Base-by-base conservation (phyloP, 2,113 vertebrate species). In the Pan troglodytes region DNA sequence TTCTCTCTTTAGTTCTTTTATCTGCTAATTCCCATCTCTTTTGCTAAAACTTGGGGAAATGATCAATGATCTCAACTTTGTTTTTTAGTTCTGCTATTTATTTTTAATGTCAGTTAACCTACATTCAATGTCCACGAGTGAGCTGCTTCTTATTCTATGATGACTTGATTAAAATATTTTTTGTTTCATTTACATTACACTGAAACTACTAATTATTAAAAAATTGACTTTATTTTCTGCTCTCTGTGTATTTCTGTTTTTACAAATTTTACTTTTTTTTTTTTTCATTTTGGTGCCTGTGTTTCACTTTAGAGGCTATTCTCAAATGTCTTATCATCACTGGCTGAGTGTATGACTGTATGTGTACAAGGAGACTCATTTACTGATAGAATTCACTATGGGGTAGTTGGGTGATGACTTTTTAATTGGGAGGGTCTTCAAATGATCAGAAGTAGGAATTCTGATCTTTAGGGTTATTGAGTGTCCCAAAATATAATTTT, bases 1-100 rank as follows among this genome's bases (percentile, higher is more conserved):
- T n/a, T n/a, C 48, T 80, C 55, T 90, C 38, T 90, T 68, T 38
- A 48, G 68, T 76, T 67, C 45, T 94, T 68, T 78, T 30, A 95
- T 95, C 70, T 84, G 32, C 48, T 76, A 78, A 76, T 76, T 55
- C 38, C 11, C 11, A 45, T 67, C n/a, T 85, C 50, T 78, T 67
- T 84, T 67, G 22, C 6, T 27, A 11, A 61, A 81, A 70, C 90
- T 79, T 50, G 61, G 59, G 35, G 38, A 85, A 91, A 50, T 85
- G n/a, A 48, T 75, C 35, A 91, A 50, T 85, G n/a, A 48, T 75
- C 35, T 94, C 70, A 90, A 68, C 30, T 94, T 91, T 68, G 88
- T 7, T 78, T 84, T 90, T 90, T 59, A 95, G 32, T 50, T 23
- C 25, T 78, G 23, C 50, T 87, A 43, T 73, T 87, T 64, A n/a